phyloP scores from a whole-genome alignment of 2,888 invertebrate genomes.

The Anodontia alba region DNA sequence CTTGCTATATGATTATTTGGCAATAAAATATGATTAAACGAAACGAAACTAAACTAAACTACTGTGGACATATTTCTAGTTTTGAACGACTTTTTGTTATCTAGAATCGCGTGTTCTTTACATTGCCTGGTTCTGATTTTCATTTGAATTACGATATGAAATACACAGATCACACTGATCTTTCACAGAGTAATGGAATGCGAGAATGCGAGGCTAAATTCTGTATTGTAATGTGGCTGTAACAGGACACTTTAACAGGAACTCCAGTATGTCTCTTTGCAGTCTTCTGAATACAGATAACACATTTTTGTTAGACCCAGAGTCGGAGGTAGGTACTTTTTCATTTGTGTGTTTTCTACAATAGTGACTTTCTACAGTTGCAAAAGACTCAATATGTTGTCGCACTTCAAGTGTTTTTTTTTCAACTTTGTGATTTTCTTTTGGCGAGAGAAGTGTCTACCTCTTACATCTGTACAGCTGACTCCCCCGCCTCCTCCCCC shows the following conservation, averaged over 20 bases:
- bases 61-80: too few species aligned
- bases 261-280: conserved; percentile 8
- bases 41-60: too few species aligned
- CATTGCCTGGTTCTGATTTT: too few species aligned
- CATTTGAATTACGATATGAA: too few species aligned
- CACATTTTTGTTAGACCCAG: conserved; percentile 17
- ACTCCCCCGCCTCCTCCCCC: too few species aligned
- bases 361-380: conserved; percentile 47
- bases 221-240: conserved; percentile 37
- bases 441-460: not conserved
- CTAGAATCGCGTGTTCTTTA: too few species aligned
- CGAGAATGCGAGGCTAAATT: conserved; percentile 54
- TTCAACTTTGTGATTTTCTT: not conserved
- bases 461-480: conserved; percentile 8
- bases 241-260: conserved; percentile 32
- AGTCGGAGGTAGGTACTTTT: conserved; percentile 19
- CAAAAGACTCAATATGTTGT: conserved; percentile 28
- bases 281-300: conserved; percentile 38
- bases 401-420: conserved; percentile 25
- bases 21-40: too few species aligned
- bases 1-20: too few species aligned
- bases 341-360: conserved; percentile 27
- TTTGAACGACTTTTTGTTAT: too few species aligned
- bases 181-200: conserved; percentile 28
- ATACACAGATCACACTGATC: conserved; percentile 21